Conservation (phyloP, 1,140 invertebrate species). For the Formica selysi region DNA sequence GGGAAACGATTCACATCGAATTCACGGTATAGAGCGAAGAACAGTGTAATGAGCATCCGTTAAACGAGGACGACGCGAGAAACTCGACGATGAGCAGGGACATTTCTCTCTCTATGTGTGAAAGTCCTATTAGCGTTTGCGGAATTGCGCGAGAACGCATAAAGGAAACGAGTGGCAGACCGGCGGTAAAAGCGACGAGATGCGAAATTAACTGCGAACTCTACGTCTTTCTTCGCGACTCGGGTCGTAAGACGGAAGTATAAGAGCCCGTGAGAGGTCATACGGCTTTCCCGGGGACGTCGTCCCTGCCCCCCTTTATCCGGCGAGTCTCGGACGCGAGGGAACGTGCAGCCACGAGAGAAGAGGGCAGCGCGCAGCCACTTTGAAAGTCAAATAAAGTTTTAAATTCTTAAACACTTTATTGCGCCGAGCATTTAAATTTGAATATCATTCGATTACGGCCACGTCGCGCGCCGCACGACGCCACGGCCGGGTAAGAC, state of each 20-base stretch:
- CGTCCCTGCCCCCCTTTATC: not conserved
- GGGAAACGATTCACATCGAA: constrained; percentile 17
- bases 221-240: constrained; percentile 43
- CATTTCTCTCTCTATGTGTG: constrained; percentile 41
- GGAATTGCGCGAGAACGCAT: not conserved
- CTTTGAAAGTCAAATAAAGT: constrained; percentile 83
- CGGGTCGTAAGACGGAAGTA: constrained; percentile 54
- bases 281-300: constrained; percentile 11
- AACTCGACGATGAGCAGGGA: not conserved
- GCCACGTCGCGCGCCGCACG: constrained; percentile 62
- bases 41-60: constrained; percentile 3
- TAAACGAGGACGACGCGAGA: constrained; percentile 18
- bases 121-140: constrained; percentile 61
- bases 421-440: constrained; percentile 82
- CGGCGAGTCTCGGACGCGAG: not conserved
- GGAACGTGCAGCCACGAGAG: not conserved
- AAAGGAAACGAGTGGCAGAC: constrained; percentile 47
- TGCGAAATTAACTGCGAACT: constrained; percentile 75
- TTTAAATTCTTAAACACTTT: constrained; percentile 82
- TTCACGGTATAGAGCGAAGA: constrained; percentile 6
- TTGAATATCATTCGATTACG: constrained; percentile 83
- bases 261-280: constrained; percentile 14
- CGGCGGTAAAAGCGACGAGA: constrained; percentile 70
- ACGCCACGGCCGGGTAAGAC: constrained; percentile 37
- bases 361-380: constrained; percentile 62